Conservation (phyloP, 2,888 invertebrate species). For the Drepana falcataria region DNA sequence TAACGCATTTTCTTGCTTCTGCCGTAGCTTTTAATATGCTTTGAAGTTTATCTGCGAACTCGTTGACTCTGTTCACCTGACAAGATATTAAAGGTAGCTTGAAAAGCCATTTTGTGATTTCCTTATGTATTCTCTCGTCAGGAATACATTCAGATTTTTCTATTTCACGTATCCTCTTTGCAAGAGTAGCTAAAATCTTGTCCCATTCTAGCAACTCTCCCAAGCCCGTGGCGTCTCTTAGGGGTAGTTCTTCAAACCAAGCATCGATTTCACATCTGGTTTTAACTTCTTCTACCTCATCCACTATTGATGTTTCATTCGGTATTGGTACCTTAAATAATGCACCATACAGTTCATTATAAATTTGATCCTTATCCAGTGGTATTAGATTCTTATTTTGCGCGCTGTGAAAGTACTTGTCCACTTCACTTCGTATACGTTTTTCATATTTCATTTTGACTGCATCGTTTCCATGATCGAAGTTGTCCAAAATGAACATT, state of each 20-base stretch:
- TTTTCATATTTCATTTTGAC: slow-evolving; percentile 41
- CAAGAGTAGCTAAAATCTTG: slow-evolving; percentile 38
- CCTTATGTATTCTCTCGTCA: slow-evolving; percentile 36
- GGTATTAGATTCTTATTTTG: slow-evolving; percentile 36
- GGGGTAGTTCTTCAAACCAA: slow-evolving; percentile 48
- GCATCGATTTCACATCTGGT: slow-evolving; percentile 46
- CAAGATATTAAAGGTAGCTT: slow-evolving; percentile 35
- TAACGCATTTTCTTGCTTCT: slow-evolving; percentile 35
- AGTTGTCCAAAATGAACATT: slow-evolving; percentile 53
- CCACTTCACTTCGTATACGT: slow-evolving; percentile 33
- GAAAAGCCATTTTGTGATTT: slow-evolving; percentile 45
- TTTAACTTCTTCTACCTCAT: slow-evolving; percentile 52
- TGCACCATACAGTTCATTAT: slow-evolving; percentile 42
- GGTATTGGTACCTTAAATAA: slow-evolving; percentile 48
- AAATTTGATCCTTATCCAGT: slow-evolving; percentile 39
- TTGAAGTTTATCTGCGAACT: slow-evolving; percentile 32
- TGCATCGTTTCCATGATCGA: slow-evolving; percentile 42
- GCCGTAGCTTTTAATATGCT: slow-evolving; percentile 32
- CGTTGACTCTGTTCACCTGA: slow-evolving; percentile 22
- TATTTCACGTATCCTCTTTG: slow-evolving; percentile 44
- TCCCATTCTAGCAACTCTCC: slow-evolving; percentile 38
- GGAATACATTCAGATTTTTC: slow-evolving; percentile 31
- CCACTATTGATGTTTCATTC: slow-evolving; percentile 29
- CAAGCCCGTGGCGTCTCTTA: slow-evolving; percentile 24
- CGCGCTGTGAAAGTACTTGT: slow-evolving; percentile 38